Evolutionary conservation across 2,113 vertebrate genomes (phyloP).

Genomic region (Nipponia nippon): DNA sequence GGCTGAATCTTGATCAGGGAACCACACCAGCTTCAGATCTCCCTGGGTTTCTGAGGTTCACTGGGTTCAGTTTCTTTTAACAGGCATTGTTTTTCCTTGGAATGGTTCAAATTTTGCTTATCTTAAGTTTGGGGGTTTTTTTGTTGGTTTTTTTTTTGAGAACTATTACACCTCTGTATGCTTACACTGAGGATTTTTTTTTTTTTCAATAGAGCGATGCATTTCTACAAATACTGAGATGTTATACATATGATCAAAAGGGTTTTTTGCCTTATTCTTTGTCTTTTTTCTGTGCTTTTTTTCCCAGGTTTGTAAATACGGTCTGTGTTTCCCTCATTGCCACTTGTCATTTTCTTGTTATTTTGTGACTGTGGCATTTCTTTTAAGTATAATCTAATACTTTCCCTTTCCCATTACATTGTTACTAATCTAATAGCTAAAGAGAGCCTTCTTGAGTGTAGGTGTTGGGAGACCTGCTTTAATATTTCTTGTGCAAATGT

Average conservation of each 20-base stretch:
- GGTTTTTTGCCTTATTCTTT: fast-evolving
- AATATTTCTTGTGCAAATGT: neutral
- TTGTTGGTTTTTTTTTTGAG: too few species aligned
- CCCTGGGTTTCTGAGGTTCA: neutral
- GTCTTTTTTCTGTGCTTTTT: neutral
- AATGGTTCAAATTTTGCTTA: neutral
- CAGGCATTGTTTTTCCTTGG: neutral
- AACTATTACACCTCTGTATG: neutral
- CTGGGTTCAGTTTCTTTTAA: neutral
- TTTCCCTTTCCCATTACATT: neutral
- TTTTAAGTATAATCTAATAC: neutral
- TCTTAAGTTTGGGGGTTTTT: neutral
- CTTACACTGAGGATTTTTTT: neutral
- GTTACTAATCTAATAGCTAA: neutral
- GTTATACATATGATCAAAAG: neutral
- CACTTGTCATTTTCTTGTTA: neutral
- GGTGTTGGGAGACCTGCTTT: neutral
- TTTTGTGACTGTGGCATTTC: neutral
- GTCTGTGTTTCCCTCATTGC: neutral
- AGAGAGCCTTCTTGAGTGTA: neutral
- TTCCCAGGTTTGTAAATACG: neutral
- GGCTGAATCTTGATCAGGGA: neutral
- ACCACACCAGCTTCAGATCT: neutral
- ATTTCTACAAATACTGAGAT: neutral
- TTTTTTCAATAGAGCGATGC: fast-evolving